These are phyloP conservation scores for Gyrodactylus bullatarudis DNA, from an alignment of 1,140 invertebrate genomes.

Conservation along the genomic window DNA sequence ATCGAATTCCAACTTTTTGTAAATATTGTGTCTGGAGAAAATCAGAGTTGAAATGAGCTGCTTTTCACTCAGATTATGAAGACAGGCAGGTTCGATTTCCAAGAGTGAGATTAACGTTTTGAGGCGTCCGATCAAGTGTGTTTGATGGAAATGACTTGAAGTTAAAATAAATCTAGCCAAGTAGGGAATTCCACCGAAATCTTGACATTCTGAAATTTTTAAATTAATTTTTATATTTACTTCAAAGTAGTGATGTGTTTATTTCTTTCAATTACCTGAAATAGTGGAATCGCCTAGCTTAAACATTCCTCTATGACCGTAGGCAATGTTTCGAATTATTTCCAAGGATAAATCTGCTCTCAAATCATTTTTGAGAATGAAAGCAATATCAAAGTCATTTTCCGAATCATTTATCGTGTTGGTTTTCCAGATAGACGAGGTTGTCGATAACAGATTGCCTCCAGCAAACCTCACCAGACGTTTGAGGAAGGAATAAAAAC, in stretches of 20 bases:
- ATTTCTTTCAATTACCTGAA: too few relatives aligned
- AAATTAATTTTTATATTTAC: too few relatives aligned
- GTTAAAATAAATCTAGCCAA: neutral
- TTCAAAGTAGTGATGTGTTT: too few relatives aligned
- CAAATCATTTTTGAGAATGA: neutral
- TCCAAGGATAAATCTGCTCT: neutral
- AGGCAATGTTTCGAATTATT: neutral
- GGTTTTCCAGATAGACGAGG: neutral
- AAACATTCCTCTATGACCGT: neutral
- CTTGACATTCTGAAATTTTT: too few relatives aligned
- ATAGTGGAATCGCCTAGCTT: neutral
- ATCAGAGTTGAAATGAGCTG: neutral
- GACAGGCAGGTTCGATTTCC: neutral
- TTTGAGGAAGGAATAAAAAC: neutral
- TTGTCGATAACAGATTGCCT: neutral
- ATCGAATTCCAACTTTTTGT: neutral
- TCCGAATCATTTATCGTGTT: neutral
- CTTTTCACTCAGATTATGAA: neutral
- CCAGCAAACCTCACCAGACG: neutral
- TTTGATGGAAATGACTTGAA: neutral
- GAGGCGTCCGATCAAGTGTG: neutral
- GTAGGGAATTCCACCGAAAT: neutral
- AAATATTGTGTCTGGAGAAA: neutral
- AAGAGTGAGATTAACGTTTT: neutral
- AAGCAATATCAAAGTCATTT: neutral